Percentiles rank a stretch among this genome's conserved stretches.
Evolutionary conservation across 2,113 vertebrate species (phyloP).

Genomic region (Cyprinus carpio): DNA sequence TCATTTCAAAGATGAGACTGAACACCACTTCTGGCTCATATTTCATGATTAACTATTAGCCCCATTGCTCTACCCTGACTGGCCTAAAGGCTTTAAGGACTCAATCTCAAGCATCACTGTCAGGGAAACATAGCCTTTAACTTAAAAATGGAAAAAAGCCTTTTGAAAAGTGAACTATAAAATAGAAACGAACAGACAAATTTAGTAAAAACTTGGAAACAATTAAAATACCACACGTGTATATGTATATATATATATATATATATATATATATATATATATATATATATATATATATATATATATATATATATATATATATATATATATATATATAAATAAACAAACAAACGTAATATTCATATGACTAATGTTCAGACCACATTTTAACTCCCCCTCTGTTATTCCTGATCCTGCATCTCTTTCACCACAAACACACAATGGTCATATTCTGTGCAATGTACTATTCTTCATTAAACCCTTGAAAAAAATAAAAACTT

Average conservation of each 20-base stretch:
- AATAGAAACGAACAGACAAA: constrained; percentile 27
- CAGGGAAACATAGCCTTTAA: not conserved
- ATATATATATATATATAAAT: no score
- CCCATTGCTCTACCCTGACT: not conserved
- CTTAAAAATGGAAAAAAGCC: constrained; percentile 6
- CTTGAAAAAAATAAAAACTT: not conserved
- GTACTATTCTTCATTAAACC: not conserved
- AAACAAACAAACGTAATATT: not conserved
- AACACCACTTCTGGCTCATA: not conserved
- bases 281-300: no score
- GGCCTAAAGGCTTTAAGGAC: not conserved
- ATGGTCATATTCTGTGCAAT: not conserved
- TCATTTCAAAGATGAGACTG: not conserved
- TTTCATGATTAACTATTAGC: not conserved
- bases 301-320: no score
- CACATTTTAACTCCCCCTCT: constrained; percentile 47
- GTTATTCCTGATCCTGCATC: constrained; percentile 21
- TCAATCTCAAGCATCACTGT: not conserved
- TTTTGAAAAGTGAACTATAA: constrained; percentile 20
- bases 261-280: no score
- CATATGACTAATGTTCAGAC: constrained; percentile 46
- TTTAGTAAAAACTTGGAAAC: constrained; percentile 40
- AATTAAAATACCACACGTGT: constrained; percentile 2
- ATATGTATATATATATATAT: no score
- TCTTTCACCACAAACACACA: constrained; percentile 41